Percentiles rank a stretch among this genome's conserved stretches.
These are phyloP conservation scores for Melanotus villosus DNA, from an alignment of 2,888 invertebrate genomes.

Conservation along the genomic window DNA sequence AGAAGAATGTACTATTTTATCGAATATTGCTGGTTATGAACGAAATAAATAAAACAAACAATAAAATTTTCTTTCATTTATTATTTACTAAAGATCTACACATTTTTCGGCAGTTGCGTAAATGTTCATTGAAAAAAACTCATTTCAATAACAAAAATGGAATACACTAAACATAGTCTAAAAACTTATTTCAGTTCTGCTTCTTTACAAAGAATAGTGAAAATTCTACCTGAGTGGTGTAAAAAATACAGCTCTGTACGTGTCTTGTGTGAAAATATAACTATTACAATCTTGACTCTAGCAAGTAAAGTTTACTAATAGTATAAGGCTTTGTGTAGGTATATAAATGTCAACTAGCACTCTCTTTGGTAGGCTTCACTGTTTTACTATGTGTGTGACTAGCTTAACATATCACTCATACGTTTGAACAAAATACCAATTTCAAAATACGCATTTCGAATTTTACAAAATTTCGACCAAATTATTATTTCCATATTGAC, in stretches of 20 bases:
- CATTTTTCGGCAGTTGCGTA: slow-evolving; percentile 36
- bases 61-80: slow-evolving; percentile 2
- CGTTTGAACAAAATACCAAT: slow-evolving; percentile 27
- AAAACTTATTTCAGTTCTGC: slow-evolving; percentile 49
- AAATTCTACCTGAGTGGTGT: slow-evolving; percentile 58
- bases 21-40: too few species aligned
- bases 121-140: slow-evolving; percentile 17
- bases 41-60: neutral
- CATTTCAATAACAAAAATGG: slow-evolving; percentile 41
- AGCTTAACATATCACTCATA: slow-evolving; percentile 59
- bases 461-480: slow-evolving; percentile 17
- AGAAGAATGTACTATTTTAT: neutral
- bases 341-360: slow-evolving; percentile 48
- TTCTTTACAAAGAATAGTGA: slow-evolving; percentile 47
- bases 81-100: slow-evolving; percentile 35
- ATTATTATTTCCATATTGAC: too few species aligned
- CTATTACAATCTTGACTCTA: slow-evolving; percentile 38
- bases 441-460: slow-evolving; percentile 13
- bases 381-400: slow-evolving; percentile 54
- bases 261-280: slow-evolving; percentile 50
- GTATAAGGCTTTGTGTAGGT: slow-evolving; percentile 48
- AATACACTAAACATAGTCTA: slow-evolving; percentile 44
- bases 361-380: slow-evolving; percentile 56
- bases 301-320: slow-evolving; percentile 35
- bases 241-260: slow-evolving; percentile 55